Evolutionary conservation across 2,797 vertebrate genomes (phyloP).

Genomic region (Enteromius fasciolatus): DNA sequence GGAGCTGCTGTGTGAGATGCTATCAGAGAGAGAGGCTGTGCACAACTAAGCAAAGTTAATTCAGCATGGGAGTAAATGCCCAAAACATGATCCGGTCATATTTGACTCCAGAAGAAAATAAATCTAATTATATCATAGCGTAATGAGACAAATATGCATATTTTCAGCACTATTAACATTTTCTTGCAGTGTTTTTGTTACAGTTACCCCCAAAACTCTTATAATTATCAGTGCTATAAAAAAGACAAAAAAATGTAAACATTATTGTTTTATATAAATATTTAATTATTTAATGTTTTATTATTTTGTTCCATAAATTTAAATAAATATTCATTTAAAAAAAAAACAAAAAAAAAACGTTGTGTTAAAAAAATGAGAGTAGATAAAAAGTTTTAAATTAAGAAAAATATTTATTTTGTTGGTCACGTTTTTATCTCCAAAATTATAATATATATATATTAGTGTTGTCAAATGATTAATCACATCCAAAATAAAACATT

Average conservation of each 20-base stretch:
- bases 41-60: slow-evolving; percentile 16
- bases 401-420: background rate
- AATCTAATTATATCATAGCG: background rate
- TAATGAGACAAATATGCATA: background rate
- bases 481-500: no score
- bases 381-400: background rate
- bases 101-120: background rate
- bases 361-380: no score
- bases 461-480: no score
- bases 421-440: no score
- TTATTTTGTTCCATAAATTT: background rate
- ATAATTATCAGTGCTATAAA: background rate
- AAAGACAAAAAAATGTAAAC: background rate
- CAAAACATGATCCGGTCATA: background rate
- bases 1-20: slow-evolving; percentile 1
- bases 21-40: background rate
- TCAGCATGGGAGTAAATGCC: background rate
- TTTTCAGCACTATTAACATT: background rate
- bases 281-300: background rate
- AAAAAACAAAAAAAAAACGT: background rate
- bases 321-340: background rate
- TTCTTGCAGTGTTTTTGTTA: background rate
- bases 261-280: background rate
- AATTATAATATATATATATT: no score
- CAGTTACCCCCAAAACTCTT: background rate